A percentile compares a stretch with the other conserved stretches of the same genome.
These are phyloP conservation scores for Eonycteris spelaea DNA, from an alignment of 2,113 vertebrate species.

Conservation along the genomic window DNA sequence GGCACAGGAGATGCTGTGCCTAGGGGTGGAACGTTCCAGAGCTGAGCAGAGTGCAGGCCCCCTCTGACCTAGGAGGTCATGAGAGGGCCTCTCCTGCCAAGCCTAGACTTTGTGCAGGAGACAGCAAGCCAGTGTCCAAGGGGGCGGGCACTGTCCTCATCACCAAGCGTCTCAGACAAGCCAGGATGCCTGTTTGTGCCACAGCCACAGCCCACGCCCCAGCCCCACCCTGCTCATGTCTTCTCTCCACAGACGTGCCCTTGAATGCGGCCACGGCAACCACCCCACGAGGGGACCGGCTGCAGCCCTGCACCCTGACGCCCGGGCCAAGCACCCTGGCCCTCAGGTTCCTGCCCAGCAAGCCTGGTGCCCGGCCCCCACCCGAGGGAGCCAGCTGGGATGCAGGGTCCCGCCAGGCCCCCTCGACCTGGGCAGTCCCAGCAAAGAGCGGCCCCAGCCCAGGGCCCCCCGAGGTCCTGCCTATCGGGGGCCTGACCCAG, in stretches of 20 bases:
- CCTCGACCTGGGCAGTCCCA: slow-evolving; percentile 55
- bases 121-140: background rate
- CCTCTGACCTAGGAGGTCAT: background rate
- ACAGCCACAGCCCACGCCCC: background rate
- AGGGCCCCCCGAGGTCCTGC: slow-evolving; percentile 59
- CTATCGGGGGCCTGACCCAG: background rate
- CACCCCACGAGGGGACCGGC: slow-evolving; percentile 84
- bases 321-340: slow-evolving; percentile 82
- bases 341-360: slow-evolving; percentile 69
- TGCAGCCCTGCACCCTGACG: slow-evolving; percentile 77
- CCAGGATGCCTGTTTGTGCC: background rate
- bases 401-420: slow-evolving; percentile 60
- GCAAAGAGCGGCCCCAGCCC: slow-evolving; percentile 73
- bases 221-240: background rate
- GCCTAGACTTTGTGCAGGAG: background rate
- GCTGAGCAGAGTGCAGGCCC: background rate
- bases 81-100: background rate
- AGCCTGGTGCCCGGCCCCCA: slow-evolving; percentile 86
- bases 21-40: background rate
- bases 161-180: background rate
- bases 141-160: background rate
- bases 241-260: slow-evolving; percentile 73
- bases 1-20: background rate
- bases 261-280: slow-evolving; percentile 80
- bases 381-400: slow-evolving; percentile 92